Conservation (phyloP, 2,888 invertebrate genomes). For the Meghimatium bilineatum region DNA sequence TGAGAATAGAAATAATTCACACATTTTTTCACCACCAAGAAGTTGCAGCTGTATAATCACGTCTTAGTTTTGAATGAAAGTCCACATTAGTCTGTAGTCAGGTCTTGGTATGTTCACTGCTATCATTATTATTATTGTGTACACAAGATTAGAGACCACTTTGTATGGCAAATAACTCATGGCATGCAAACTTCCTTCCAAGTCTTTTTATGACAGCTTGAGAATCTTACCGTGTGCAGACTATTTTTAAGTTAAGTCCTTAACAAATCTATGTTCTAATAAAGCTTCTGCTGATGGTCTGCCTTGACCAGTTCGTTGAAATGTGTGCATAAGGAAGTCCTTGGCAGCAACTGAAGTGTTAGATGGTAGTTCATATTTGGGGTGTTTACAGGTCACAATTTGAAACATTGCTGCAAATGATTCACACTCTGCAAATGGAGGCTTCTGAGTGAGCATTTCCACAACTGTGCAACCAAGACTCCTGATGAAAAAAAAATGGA, state of each 20-base stretch:
- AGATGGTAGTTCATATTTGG: constrained; percentile 73
- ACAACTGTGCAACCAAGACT: constrained; percentile 77
- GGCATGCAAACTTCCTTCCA: background rate
- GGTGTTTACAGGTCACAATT: constrained; percentile 74
- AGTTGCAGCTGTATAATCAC: background rate
- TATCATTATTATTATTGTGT: background rate
- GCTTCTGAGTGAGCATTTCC: constrained; percentile 77
- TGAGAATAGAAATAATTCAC: background rate
- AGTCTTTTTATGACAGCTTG: background rate
- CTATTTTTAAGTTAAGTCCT: constrained; percentile 47
- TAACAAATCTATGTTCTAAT: constrained; percentile 59
- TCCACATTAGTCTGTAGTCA: background rate
- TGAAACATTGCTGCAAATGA: constrained; percentile 77
- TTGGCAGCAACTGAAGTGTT: constrained; percentile 58
- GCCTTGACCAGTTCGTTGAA: constrained; percentile 65
- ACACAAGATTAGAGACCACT: background rate
- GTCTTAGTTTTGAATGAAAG: background rate
- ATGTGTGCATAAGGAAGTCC: constrained; percentile 72
- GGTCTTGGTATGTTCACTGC: background rate
- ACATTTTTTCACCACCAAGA: background rate
- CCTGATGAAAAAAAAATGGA: constrained; percentile 63
- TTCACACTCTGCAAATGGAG: constrained; percentile 76
- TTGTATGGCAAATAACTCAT: background rate
- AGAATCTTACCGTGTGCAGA: background rate
- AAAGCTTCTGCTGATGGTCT: constrained; percentile 73